A percentile compares a stretch with the other conserved stretches of the same genome.
Evolutionary conservation across 2,888 invertebrate species (phyloP).

Genomic region (Agrenia bidenticulata): DNA sequence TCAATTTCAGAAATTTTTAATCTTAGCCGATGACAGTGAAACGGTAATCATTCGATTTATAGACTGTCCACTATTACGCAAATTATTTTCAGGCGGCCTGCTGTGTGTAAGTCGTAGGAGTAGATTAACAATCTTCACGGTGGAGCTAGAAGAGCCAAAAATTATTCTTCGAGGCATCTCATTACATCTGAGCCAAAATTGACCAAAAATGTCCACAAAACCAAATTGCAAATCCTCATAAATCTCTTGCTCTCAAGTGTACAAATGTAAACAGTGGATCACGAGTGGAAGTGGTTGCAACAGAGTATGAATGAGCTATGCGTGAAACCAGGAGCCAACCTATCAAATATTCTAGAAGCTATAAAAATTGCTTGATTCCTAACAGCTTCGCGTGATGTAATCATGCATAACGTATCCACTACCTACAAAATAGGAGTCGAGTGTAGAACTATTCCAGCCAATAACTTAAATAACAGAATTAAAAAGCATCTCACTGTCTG

Average conservation of each 20-base stretch:
- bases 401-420: too few species aligned
- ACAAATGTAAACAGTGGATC: neutral
- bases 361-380: too few species aligned
- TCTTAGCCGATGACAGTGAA: conserved; percentile 11
- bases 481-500: too few species aligned
- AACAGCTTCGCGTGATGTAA: too few species aligned
- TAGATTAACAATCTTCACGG: conserved; percentile 10
- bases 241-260: conserved; percentile 8
- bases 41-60: conserved; percentile 1
- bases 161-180: neutral
- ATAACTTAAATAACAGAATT: too few species aligned
- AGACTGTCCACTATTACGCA: conserved; percentile 7
- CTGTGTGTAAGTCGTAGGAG: conserved; percentile 14
- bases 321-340: too few species aligned
- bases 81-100: conserved; percentile 1
- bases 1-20: too few species aligned
- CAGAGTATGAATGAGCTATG: too few species aligned
- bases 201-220: conserved; percentile 22
- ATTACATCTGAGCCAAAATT: conserved; percentile 5
- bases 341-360: too few species aligned
- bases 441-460: too few species aligned
- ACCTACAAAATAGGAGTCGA: too few species aligned
- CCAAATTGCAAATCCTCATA: conserved; percentile 15
- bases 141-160: neutral
- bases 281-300: neutral